phyloP scores from a whole-genome alignment of 2,888 invertebrate species.

The Acleris literana region DNA sequence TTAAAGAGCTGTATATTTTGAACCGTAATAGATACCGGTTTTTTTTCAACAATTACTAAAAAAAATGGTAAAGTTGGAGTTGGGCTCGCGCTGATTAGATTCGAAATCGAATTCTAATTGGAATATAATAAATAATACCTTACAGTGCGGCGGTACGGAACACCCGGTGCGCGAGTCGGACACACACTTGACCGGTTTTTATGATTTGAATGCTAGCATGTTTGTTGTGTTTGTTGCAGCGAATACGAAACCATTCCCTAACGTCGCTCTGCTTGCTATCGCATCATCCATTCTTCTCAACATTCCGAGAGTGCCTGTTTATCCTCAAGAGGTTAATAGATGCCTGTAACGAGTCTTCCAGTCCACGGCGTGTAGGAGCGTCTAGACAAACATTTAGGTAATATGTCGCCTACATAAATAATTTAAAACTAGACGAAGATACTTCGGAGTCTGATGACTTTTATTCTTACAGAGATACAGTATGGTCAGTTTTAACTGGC shows the following conservation, averaged over 20 bases:
- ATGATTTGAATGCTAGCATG: background rate
- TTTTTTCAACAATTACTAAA: too few relatives aligned
- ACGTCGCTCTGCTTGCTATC: constrained; percentile 98
- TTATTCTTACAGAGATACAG: constrained; percentile 89
- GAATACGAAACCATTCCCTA: constrained; percentile 94
- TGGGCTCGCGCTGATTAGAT: too few relatives aligned
- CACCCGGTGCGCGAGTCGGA: too few relatives aligned
- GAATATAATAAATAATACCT: too few relatives aligned
- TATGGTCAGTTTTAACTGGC: constrained; percentile 97
- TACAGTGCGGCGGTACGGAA: background rate
- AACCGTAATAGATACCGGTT: too few relatives aligned
- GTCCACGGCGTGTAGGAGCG: constrained; percentile 93
- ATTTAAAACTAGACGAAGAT: background rate
- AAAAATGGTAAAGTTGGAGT: too few relatives aligned
- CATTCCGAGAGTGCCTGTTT: constrained; percentile 98
- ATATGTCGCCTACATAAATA: constrained; percentile 6
- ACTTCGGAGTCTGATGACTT: background rate
- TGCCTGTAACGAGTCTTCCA: constrained; percentile 97
- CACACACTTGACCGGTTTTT: background rate
- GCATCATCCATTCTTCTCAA: constrained; percentile 99
- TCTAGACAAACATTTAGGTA: constrained; percentile 94
- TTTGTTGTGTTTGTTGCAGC: constrained; percentile 77
- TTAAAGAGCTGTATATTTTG: too few relatives aligned
- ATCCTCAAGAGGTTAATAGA: constrained; percentile 98
- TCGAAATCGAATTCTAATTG: too few relatives aligned